Conservation (phyloP, 2,797 vertebrate genomes). For the Coendou prehensilis region DNA sequence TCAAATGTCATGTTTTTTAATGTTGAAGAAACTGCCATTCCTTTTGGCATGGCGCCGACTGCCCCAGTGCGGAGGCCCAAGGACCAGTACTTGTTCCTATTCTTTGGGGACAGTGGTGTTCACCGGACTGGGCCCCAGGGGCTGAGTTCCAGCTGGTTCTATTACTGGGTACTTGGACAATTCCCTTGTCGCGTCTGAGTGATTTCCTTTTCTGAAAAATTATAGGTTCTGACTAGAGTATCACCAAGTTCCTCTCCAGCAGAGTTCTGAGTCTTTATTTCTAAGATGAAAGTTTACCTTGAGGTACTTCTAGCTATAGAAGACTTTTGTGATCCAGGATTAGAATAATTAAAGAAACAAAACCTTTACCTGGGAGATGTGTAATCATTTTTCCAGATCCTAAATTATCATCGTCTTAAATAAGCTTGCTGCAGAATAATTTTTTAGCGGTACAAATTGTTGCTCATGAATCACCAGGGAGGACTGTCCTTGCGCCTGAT, state of each 20-base stretch:
- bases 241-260: neutral
- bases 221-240: neutral
- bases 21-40: neutral
- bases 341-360: neutral
- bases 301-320: neutral
- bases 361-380: neutral
- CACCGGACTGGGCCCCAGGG: neutral
- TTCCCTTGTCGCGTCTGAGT: neutral
- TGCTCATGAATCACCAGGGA: neutral
- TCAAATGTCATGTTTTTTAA: neutral
- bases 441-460: neutral
- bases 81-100: neutral
- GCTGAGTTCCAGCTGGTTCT: neutral
- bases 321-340: neutral
- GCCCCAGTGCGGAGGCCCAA: neutral
- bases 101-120: neutral
- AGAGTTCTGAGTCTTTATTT: neutral
- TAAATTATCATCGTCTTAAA: neutral
- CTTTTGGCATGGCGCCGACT: neutral
- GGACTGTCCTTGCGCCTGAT: neutral
- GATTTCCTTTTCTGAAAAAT: conserved; percentile 54
- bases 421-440: neutral
- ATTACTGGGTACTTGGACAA: neutral
- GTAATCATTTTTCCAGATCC: neutral
- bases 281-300: neutral